Percentiles rank a stretch among this genome's conserved stretches.
Conservation (phyloP, 2,888 invertebrate genomes). For the Microdon myrmicae region DNA sequence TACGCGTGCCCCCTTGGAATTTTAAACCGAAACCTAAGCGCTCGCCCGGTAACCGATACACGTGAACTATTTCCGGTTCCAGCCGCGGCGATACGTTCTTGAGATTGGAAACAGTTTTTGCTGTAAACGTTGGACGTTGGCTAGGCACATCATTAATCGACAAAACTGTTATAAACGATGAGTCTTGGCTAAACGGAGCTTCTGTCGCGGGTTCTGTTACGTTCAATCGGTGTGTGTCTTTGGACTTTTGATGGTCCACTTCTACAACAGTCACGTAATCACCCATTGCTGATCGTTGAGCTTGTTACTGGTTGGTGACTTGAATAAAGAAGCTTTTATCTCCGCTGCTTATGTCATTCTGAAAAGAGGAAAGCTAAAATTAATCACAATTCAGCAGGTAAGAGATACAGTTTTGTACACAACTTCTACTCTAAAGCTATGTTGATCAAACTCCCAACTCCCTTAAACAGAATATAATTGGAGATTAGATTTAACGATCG, state of each 20-base stretch:
- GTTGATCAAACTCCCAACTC: no score
- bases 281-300: constrained; percentile 53
- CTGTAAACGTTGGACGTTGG: constrained; percentile 44
- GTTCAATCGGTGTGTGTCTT: constrained; percentile 60
- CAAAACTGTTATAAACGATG: constrained; percentile 72
- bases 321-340: background rate
- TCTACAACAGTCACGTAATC: constrained; percentile 74
- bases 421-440: no score
- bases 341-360: no score
- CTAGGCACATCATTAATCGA: constrained; percentile 68
- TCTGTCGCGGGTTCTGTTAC: constrained; percentile 60
- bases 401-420: no score
- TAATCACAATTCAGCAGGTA: no score
- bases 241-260: constrained; percentile 68
- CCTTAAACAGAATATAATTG: no score
- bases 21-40: constrained; percentile 90
- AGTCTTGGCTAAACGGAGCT: constrained; percentile 59
- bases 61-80: constrained; percentile 78
- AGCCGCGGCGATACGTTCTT: constrained; percentile 57
- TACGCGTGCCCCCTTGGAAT: constrained; percentile 90
- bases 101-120: constrained; percentile 11
- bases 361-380: no score
- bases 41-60: constrained; percentile 88
- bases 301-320: constrained; percentile 8
- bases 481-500: no score